phyloP scores from a whole-genome alignment of 2,888 invertebrate species.

The Agriopis aurantiaria region DNA sequence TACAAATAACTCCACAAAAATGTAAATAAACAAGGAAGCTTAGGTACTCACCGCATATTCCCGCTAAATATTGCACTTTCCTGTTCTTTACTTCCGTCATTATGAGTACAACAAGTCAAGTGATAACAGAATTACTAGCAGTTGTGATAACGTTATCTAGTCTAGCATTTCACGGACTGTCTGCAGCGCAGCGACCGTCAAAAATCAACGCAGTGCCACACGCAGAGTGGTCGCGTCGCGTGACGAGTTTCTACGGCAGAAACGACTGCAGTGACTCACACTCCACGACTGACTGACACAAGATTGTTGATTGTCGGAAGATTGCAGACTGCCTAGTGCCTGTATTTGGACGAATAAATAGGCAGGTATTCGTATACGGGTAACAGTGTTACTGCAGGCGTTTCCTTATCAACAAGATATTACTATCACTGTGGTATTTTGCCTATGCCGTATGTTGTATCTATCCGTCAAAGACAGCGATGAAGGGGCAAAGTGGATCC shows the following conservation, averaged over 20 bases:
- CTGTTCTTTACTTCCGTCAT: slow-evolving; percentile 60
- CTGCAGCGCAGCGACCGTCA: not conserved
- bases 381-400: slow-evolving; percentile 2
- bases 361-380: not conserved
- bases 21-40: slow-evolving; percentile 48
- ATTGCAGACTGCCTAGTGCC: slow-evolving; percentile 8
- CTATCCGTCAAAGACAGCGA: too few species aligned
- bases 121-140: slow-evolving; percentile 11
- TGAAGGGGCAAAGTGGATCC: too few species aligned
- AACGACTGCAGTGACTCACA: slow-evolving; percentile 1
- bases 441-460: too few species aligned
- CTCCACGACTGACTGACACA: not conserved
- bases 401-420: not conserved
- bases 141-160: slow-evolving; percentile 15
- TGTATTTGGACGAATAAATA: slow-evolving; percentile 8
- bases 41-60: slow-evolving; percentile 73
- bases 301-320: not conserved
- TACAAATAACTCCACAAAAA: not conserved
- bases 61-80: slow-evolving; percentile 79
- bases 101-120: slow-evolving; percentile 18
- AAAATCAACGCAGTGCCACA: not conserved
- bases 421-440: not conserved
- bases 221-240: not conserved
- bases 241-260: not conserved
- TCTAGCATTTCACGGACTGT: slow-evolving; percentile 1